Evolutionary conservation across 2,797 vertebrate genomes (phyloP).

Genomic region (Anabacerthia variegaticeps): DNA sequence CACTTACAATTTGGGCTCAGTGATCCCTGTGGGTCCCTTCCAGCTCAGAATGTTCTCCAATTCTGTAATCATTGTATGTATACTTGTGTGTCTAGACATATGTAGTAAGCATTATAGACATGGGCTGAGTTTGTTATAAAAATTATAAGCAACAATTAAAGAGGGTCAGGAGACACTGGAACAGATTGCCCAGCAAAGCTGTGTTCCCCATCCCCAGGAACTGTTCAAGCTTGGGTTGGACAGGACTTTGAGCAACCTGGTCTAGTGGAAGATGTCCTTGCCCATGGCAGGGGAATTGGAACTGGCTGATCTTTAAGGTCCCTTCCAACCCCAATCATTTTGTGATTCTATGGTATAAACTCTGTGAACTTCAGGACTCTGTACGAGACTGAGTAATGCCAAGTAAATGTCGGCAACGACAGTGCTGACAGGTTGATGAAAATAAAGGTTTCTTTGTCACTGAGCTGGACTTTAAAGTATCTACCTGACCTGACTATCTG

Average conservation of each 20-base stretch:
- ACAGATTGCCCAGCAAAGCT: background rate
- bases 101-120: accelerated
- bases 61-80: background rate
- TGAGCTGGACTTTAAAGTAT: background rate
- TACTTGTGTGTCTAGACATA: background rate
- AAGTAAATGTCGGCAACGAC: background rate
- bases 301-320: background rate
- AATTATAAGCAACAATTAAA: background rate
- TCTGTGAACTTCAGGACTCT: background rate
- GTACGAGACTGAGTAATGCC: background rate
- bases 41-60: background rate
- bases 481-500: background rate
- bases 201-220: background rate
- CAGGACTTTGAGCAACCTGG: background rate
- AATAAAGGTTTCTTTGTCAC: background rate
- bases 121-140: background rate
- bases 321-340: background rate
- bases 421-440: background rate
- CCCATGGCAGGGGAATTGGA: background rate
- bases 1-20: background rate
- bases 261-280: background rate
- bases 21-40: background rate
- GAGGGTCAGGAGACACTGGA: no score
- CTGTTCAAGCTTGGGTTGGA: accelerated
- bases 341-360: background rate